These are phyloP conservation scores for Proales similis DNA, from an alignment of 1,140 invertebrate species.

Conservation along the genomic window DNA sequence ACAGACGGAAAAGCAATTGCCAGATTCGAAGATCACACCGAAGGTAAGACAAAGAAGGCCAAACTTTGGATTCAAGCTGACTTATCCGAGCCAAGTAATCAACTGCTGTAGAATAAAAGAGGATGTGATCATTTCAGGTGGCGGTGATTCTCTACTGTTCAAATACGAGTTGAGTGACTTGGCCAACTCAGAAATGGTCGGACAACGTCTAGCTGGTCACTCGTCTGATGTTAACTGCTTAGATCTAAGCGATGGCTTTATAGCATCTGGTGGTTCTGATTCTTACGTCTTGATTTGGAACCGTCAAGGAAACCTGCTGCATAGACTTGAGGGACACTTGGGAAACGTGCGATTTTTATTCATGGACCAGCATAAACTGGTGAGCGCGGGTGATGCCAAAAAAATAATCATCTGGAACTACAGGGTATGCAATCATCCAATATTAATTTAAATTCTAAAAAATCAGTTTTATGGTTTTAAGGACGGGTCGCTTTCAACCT, in stretches of 20 bases:
- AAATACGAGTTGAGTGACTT: slow-evolving; percentile 41
- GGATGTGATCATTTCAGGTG: slow-evolving; percentile 43
- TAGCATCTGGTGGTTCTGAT: slow-evolving; percentile 28
- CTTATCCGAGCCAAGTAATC: slow-evolving; percentile 40
- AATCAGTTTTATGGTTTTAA: not conserved
- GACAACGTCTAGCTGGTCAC: not conserved
- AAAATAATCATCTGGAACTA: slow-evolving; percentile 49
- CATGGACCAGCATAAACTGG: slow-evolving; percentile 45
- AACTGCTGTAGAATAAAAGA: slow-evolving; percentile 44
- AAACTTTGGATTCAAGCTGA: slow-evolving; percentile 11
- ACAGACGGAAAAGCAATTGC: slow-evolving; percentile 39
- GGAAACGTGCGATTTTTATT: slow-evolving; percentile 48
- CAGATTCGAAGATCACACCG: slow-evolving; percentile 42
- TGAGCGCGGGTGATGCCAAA: slow-evolving; percentile 50
- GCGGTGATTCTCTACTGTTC: slow-evolving; percentile 43
- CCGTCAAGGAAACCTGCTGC: slow-evolving; percentile 40
- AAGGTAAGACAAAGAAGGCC: slow-evolving; percentile 40
- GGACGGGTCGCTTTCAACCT: slow-evolving; percentile 42
- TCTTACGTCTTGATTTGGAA: slow-evolving; percentile 24
- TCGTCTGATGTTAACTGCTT: slow-evolving; percentile 34
- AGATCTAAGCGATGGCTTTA: not conserved
- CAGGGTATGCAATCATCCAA: slow-evolving; percentile 37
- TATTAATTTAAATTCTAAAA: slow-evolving; percentile 5
- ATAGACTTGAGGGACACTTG: slow-evolving; percentile 44
- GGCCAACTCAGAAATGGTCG: slow-evolving; percentile 38